phyloP scores from a whole-genome alignment of 1,140 invertebrate species.

The Bombyx mandarina region DNA sequence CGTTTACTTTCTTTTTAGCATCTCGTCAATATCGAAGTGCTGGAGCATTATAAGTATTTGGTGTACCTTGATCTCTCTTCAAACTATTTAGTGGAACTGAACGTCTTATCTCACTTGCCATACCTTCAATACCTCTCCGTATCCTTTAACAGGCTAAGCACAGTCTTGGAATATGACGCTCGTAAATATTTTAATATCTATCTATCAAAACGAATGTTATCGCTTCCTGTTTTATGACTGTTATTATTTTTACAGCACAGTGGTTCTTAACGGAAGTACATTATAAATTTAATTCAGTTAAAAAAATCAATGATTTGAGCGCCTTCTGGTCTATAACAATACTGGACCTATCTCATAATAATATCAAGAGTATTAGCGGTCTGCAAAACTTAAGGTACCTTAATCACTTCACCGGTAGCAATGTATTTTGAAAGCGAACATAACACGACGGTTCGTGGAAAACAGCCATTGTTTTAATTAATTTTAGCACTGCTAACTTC shows the following conservation, averaged over 20 bases:
- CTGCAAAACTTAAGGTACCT: conserved; percentile 40
- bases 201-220: background rate
- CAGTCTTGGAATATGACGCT: conserved; percentile 53
- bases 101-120: conserved; percentile 43
- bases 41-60: conserved; percentile 52
- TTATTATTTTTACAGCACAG: conserved; percentile 42
- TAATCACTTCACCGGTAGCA: background rate
- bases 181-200: conserved; percentile 31
- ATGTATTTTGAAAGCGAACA: background rate
- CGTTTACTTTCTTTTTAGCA: conserved; percentile 29
- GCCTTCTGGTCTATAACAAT: conserved; percentile 58
- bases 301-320: conserved; percentile 44
- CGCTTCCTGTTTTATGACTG: conserved; percentile 8
- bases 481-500: background rate
- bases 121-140: conserved; percentile 54
- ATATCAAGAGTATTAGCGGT: conserved; percentile 51
- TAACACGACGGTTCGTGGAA: background rate
- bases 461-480: too few species aligned
- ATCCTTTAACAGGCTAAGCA: conserved; percentile 44
- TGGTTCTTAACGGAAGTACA: conserved; percentile 61
- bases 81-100: conserved; percentile 41
- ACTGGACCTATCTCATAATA: conserved; percentile 56
- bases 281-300: conserved; percentile 53
- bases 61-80: conserved; percentile 55
- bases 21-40: conserved; percentile 42